A percentile compares a stretch with the other conserved stretches of the same genome.
Evolutionary conservation across 1,140 invertebrate genomes (phyloP).

Genomic region (Dendrolimus kikuchii): DNA sequence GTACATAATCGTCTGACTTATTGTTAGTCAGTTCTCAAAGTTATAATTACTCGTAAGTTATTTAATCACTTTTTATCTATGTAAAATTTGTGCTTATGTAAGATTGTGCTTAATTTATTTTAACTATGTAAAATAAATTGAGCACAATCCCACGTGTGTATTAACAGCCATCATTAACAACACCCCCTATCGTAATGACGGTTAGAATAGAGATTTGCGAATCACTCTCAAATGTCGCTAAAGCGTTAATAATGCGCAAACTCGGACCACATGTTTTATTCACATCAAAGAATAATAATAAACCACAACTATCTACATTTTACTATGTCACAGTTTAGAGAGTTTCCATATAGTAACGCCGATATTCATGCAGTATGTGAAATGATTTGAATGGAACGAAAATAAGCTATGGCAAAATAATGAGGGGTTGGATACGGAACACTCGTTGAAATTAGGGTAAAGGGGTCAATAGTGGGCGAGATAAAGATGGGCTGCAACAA

Average conservation of each 20-base stretch:
- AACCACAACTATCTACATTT: neutral
- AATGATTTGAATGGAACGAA: conserved; percentile 14
- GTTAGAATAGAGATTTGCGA: conserved; percentile 44
- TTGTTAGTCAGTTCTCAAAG: no score
- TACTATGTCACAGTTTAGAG: neutral
- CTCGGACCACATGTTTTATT: conserved; percentile 58
- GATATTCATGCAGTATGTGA: conserved; percentile 1
- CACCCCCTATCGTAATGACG: conserved; percentile 17
- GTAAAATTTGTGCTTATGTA: no score
- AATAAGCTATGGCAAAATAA: conserved; percentile 21
- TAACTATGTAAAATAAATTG: neutral
- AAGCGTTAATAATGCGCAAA: conserved; percentile 52
- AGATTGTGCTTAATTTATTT: no score
- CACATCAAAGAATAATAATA: conserved; percentile 54
- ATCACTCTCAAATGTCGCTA: conserved; percentile 63
- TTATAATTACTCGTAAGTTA: no score
- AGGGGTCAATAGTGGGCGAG: conserved; percentile 63
- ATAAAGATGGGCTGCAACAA: conserved; percentile 68
- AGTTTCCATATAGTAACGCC: neutral
- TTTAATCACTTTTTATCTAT: no score
- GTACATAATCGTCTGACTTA: no score
- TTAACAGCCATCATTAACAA: conserved; percentile 39
- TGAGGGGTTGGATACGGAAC: conserved; percentile 39
- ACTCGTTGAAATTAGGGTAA: conserved; percentile 54
- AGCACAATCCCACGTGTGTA: conserved; percentile 3